phyloP scores from a whole-genome alignment of 2,888 invertebrate genomes.

The Scaptomyza flava region DNA sequence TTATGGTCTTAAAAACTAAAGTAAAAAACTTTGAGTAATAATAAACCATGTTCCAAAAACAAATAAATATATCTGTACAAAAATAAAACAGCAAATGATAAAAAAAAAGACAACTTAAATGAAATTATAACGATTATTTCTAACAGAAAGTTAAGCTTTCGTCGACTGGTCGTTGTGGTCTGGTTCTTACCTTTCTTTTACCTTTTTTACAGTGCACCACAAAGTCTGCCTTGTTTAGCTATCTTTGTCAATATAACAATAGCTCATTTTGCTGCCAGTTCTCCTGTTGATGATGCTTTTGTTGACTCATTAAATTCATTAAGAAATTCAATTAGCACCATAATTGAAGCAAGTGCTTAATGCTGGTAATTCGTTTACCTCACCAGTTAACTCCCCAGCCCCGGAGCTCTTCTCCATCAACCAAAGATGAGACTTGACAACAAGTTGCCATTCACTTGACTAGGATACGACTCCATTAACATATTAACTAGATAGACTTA shows the following conservation, averaged over 20 bases:
- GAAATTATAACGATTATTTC: too few species aligned
- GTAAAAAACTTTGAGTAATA: too few species aligned
- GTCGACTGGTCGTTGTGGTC: too few species aligned
- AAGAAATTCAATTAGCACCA: constrained; percentile 72
- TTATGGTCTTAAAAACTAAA: too few species aligned
- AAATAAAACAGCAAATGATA: too few species aligned
- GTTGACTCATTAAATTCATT: constrained; percentile 73
- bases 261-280: constrained; percentile 11
- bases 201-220: constrained; percentile 1
- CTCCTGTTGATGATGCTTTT: constrained; percentile 35
- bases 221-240: neutral
- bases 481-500: constrained; percentile 42
- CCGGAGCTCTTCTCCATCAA: neutral
- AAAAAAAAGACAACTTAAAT: too few species aligned
- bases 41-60: too few species aligned
- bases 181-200: neutral
- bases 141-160: too few species aligned
- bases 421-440: constrained; percentile 19
- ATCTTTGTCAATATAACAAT: neutral
- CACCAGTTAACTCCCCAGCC: constrained; percentile 2
- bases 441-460: constrained; percentile 22
- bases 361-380: constrained; percentile 70
- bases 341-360: constrained; percentile 73
- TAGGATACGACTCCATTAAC: constrained; percentile 39
- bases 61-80: too few species aligned